Evolutionary conservation across 2,888 invertebrate species (phyloP).

Genomic region (Sisyra nigra): DNA sequence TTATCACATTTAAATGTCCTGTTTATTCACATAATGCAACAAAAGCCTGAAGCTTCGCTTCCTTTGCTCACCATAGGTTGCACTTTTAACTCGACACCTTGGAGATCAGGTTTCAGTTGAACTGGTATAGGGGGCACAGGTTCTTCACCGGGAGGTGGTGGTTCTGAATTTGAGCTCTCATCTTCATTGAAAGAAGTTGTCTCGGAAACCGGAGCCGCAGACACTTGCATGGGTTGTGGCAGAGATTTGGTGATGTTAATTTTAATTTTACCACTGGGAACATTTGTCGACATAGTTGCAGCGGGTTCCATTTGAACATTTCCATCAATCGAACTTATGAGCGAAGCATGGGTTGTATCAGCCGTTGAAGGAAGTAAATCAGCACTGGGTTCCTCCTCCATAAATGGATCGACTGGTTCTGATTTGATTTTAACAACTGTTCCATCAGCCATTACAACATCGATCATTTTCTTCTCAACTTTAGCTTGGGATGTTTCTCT

Average conservation of each 20-base stretch:
- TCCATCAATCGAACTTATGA: conserved; percentile 57
- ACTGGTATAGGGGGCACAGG: conserved; percentile 29
- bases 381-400: conserved; percentile 20
- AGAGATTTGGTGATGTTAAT: conserved; percentile 67
- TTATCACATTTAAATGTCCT: no score
- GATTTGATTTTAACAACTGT: conserved; percentile 23
- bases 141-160: conserved; percentile 39
- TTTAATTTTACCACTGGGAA: conserved; percentile 44
- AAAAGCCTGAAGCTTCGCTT: conserved; percentile 68
- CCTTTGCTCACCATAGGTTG: conserved; percentile 59
- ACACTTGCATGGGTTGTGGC: conserved; percentile 29
- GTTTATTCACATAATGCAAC: conserved; percentile 59
- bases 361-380: conserved; percentile 20
- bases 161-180: conserved; percentile 24
- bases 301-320: conserved; percentile 40
- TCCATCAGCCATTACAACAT: conserved; percentile 16
- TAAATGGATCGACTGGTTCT: conserved; percentile 41
- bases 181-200: background rate
- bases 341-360: conserved; percentile 37
- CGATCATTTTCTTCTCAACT: conserved; percentile 12
- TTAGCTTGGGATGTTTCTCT: background rate
- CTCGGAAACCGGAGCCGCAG: conserved; percentile 20
- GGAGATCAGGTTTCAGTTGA: conserved; percentile 45
- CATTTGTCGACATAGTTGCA: conserved; percentile 19
- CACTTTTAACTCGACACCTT: conserved; percentile 47